Conservation (phyloP, 1,140 invertebrate species). For the Pseudomyrmex cubaensis region DNA sequence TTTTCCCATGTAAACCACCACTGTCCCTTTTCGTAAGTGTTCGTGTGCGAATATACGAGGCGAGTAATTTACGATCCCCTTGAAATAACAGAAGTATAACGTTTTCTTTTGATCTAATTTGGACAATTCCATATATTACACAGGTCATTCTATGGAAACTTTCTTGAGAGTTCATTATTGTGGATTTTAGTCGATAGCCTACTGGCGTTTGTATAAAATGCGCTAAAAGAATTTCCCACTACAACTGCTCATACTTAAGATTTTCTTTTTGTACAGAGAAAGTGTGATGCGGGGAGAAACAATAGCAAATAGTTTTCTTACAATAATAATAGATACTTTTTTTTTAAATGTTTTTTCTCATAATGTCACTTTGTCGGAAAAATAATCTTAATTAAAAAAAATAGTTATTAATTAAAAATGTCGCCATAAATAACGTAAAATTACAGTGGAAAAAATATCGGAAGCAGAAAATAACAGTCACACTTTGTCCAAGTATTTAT, state of each 20-base stretch:
- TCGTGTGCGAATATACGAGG: neutral
- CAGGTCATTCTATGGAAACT: constrained; percentile 31
- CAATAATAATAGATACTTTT: no score
- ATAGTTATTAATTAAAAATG: neutral
- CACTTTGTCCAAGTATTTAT: no score
- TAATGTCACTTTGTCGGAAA: no score
- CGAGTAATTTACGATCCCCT: constrained; percentile 1
- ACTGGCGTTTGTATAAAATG: constrained; percentile 31
- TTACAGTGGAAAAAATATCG: neutral
- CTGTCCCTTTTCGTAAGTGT: constrained; percentile 9
- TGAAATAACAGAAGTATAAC: neutral
- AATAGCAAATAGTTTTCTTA: neutral
- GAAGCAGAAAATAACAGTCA: neutral
- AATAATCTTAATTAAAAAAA: no score
- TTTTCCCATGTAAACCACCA: constrained; percentile 1
- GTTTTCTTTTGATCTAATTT: neutral
- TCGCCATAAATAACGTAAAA: neutral
- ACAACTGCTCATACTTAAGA: constrained; percentile 38
- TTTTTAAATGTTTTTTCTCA: no score
- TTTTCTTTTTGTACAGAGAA: neutral
- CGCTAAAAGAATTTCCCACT: constrained; percentile 20
- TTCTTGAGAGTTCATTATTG: neutral
- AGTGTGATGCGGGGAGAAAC: neutral
- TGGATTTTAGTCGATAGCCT: neutral
- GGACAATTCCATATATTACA: neutral